Conservation (phyloP, 2,888 invertebrate genomes). For the Hermaeophaga mercurialis region DNA sequence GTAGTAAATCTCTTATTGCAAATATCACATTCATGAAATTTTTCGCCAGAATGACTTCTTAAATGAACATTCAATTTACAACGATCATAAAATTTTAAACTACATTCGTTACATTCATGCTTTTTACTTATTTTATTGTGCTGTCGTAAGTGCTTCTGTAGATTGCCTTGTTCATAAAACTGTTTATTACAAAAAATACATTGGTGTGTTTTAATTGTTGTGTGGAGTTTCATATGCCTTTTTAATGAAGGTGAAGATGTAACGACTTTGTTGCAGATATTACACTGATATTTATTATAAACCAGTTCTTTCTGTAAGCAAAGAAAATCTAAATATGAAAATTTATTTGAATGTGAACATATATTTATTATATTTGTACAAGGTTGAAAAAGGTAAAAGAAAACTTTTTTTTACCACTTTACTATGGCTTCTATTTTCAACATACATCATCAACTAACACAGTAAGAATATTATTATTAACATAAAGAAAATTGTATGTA, state of each 20-base stretch:
- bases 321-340: neutral
- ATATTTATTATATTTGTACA: too few relatives aligned
- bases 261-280: conserved; percentile 38
- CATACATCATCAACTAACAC: too few relatives aligned
- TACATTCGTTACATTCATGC: conserved; percentile 46
- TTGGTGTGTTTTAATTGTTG: conserved; percentile 34
- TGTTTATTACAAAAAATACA: conserved; percentile 39
- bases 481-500: too few relatives aligned
- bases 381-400: too few relatives aligned
- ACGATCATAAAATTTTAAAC: conserved; percentile 45
- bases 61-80: conserved; percentile 46
- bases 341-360: too few relatives aligned
- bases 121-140: conserved; percentile 43
- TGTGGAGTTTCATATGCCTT: conserved; percentile 41
- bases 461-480: too few relatives aligned
- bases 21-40: conserved; percentile 41
- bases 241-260: conserved; percentile 39
- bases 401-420: too few relatives aligned
- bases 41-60: conserved; percentile 46
- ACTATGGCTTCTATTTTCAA: too few relatives aligned
- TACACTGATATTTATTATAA: conserved; percentile 32
- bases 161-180: conserved; percentile 43
- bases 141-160: conserved; percentile 43
- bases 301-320: neutral
- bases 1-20: conserved; percentile 36